Percentiles rank a stretch among this genome's conserved stretches.
Evolutionary conservation across 2,888 invertebrate genomes (phyloP).

Genomic region (Hydraecia micacea): DNA sequence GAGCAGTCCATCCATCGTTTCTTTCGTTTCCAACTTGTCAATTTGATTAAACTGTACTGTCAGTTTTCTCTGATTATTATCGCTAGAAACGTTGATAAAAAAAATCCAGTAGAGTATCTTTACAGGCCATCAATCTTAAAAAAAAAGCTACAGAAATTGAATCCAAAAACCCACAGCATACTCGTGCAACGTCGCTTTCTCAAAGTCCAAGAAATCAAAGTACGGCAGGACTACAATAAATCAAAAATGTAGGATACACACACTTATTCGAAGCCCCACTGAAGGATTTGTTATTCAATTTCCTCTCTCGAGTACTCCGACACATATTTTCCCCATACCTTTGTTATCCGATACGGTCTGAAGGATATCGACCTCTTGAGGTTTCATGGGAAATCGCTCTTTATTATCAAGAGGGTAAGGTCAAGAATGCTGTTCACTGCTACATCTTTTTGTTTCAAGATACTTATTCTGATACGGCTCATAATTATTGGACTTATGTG

Average conservation of each 20-base stretch:
- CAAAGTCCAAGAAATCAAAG: slow-evolving; percentile 46
- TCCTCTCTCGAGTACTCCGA: slow-evolving; percentile 57
- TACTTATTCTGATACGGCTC: slow-evolving; percentile 58
- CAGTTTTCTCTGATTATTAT: neutral
- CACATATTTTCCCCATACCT: slow-evolving; percentile 62
- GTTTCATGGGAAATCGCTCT: slow-evolving; percentile 29
- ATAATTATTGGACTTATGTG: slow-evolving; percentile 60
- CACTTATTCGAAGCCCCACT: slow-evolving; percentile 59
- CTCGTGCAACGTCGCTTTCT: neutral
- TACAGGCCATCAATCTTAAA: neutral
- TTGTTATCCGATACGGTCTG: slow-evolving; percentile 60
- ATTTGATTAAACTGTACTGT: neutral
- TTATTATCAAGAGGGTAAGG: slow-evolving; percentile 24
- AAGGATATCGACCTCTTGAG: slow-evolving; percentile 50
- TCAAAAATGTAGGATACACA: slow-evolving; percentile 63
- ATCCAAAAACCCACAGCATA: neutral
- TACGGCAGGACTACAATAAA: slow-evolving; percentile 47
- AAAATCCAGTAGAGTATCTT: neutral
- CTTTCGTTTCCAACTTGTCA: neutral
- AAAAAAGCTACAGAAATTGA: neutral
- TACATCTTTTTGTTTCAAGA: slow-evolving; percentile 42
- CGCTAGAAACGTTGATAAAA: neutral
- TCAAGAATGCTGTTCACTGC: slow-evolving; percentile 11
- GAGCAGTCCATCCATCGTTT: neutral
- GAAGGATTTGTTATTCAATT: slow-evolving; percentile 71